Evolutionary conservation across 2,888 invertebrate species (phyloP).

Genomic region (Villa cingulata): DNA sequence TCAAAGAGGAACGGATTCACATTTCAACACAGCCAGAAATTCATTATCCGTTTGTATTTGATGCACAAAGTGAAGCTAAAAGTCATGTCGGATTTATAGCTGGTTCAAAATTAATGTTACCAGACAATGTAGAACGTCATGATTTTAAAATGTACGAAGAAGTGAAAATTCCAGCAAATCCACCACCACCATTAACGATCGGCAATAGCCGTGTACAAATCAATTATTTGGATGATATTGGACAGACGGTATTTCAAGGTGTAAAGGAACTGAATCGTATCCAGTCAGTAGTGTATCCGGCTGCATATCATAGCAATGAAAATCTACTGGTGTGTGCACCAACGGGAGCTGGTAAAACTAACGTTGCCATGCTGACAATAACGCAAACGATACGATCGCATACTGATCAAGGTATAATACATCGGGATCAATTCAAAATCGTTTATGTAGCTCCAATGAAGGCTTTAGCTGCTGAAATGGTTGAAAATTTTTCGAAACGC

Average conservation of each 20-base stretch:
- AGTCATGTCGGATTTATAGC: constrained; percentile 54
- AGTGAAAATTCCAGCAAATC: constrained; percentile 63
- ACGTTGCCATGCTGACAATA: constrained; percentile 88
- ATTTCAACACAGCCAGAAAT: constrained; percentile 42
- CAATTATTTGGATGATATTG: constrained; percentile 50
- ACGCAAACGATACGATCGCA: constrained; percentile 81
- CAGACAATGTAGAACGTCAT: constrained; percentile 61
- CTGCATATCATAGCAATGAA: constrained; percentile 92
- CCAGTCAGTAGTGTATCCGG: constrained; percentile 88
- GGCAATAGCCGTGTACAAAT: constrained; percentile 51
- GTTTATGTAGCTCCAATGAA: constrained; percentile 99
- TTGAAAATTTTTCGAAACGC: constrained; percentile 76
- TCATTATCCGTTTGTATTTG: constrained; percentile 77
- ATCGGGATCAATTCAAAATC: constrained; percentile 91
- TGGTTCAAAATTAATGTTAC: constrained; percentile 63
- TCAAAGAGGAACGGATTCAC: constrained; percentile 17
- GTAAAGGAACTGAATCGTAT: constrained; percentile 81
- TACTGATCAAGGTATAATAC: constrained; percentile 64
- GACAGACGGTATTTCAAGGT: constrained; percentile 77
- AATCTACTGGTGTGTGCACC: constrained; percentile 97
- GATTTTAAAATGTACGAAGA: constrained; percentile 70
- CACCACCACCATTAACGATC: constrained; percentile 43
- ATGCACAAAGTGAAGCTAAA: constrained; percentile 57
- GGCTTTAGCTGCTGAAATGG: constrained; percentile 97
- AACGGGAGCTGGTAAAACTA: constrained; percentile 98